Percentiles rank a stretch among this genome's conserved stretches.
Conservation (phyloP, 92 coral and sea anemone species). For the Zoanthus gigantus region DNA sequence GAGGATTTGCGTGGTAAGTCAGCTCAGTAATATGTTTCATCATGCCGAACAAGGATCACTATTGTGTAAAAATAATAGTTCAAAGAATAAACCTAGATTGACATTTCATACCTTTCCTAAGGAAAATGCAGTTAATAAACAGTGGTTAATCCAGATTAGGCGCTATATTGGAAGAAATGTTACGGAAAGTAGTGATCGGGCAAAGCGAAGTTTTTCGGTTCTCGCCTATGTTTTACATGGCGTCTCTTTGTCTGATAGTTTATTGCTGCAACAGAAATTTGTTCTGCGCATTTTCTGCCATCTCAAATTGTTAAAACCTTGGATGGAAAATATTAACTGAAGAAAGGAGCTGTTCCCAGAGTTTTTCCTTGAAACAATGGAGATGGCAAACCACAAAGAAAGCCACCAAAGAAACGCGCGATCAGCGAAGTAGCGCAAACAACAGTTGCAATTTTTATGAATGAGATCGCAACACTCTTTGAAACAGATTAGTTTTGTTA, state of each 20-base stretch:
- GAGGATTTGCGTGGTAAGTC: not conserved
- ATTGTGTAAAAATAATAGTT: too few species aligned
- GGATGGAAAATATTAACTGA: not conserved
- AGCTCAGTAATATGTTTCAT: not conserved
- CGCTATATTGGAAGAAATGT: not conserved
- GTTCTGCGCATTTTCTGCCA: not conserved
- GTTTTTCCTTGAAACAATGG: not conserved
- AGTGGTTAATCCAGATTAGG: slow-evolving; percentile 1
- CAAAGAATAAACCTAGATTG: not conserved
- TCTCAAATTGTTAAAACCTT: not conserved
- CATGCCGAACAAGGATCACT: not conserved
- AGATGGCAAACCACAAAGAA: not conserved
- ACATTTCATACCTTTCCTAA: not conserved
- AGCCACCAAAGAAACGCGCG: not conserved
- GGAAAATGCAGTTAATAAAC: not conserved
- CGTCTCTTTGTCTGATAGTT: not conserved
- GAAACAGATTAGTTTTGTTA: not conserved
- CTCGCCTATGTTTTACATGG: not conserved
- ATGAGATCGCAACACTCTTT: not conserved
- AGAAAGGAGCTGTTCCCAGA: not conserved
- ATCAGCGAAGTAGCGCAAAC: not conserved
- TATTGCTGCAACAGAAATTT: not conserved
- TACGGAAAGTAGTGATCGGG: not conserved
- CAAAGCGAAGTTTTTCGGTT: not conserved
- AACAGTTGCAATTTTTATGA: not conserved